Conservation (phyloP, 2,113 vertebrate genomes). For the Crocuta crocuta region DNA sequence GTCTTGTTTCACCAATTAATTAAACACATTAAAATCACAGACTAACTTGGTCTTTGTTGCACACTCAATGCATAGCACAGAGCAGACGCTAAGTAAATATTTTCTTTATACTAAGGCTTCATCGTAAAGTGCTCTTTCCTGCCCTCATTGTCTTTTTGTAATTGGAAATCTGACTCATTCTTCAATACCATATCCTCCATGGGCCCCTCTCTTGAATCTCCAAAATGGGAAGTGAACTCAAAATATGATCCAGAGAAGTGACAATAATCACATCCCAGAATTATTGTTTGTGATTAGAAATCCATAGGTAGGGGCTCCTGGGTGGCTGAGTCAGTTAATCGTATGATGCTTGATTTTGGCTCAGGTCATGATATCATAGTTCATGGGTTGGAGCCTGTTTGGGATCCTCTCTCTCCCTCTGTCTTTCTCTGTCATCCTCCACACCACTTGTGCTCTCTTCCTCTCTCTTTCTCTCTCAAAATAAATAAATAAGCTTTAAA, state of each 20-base stretch:
- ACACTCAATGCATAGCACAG: fast-evolving
- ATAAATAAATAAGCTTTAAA: too few relatives aligned
- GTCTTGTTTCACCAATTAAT: not conserved
- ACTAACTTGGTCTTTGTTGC: not conserved
- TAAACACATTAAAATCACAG: not conserved
- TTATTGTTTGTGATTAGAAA: not conserved
- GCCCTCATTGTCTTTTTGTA: not conserved
- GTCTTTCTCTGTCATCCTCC: too few relatives aligned
- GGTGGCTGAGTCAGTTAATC: too few relatives aligned
- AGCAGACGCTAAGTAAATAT: not conserved
- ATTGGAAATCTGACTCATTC: not conserved
- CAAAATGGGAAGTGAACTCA: not conserved
- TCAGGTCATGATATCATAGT: too few relatives aligned
- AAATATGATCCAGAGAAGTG: not conserved
- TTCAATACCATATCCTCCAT: not conserved
- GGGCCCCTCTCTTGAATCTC: not conserved
- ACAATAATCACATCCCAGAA: not conserved
- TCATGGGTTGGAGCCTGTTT: too few relatives aligned
- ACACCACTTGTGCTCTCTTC: too few relatives aligned
- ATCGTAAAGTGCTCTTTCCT: not conserved
- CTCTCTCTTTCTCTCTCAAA: too few relatives aligned
- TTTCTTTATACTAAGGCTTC: not conserved
- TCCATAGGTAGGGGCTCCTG: not conserved
- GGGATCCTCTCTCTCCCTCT: too few relatives aligned
- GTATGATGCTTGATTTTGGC: too few relatives aligned